Conservation (phyloP, 2,888 invertebrate genomes). For the Scelioninae gen. 2 region DNA sequence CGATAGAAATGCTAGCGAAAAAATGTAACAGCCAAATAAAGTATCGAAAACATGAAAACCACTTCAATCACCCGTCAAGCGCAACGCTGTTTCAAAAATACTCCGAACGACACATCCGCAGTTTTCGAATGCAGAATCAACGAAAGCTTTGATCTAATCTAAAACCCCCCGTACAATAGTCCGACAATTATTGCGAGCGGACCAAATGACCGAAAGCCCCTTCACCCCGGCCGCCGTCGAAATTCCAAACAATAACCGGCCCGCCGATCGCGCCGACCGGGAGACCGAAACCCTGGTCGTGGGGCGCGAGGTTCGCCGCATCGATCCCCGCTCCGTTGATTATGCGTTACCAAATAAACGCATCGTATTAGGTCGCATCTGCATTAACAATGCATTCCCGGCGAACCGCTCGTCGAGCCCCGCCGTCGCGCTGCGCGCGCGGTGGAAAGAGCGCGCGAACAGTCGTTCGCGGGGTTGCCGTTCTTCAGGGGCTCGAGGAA, state of each 20-base stretch:
- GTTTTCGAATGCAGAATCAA: no score
- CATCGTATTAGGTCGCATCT: constrained; percentile 38
- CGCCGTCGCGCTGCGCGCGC: no score
- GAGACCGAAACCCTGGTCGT: constrained; percentile 15
- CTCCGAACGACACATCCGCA: no score
- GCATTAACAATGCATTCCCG: no score
- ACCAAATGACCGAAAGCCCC: constrained; percentile 4
- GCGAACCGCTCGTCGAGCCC: no score
- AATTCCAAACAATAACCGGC: constrained; percentile 21
- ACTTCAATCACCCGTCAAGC: no score
- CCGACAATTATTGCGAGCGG: background rate
- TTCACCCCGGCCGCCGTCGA: no score
- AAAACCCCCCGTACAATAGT: background rate
- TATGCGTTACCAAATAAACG: constrained; percentile 47
- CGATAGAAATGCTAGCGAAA: no score
- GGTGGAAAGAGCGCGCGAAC: constrained; percentile 34
- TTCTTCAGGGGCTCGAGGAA: constrained; percentile 31
- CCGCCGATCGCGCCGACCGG: background rate
- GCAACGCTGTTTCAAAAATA: no score
- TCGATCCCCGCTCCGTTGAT: constrained; percentile 37
- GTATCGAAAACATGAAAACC: no score
- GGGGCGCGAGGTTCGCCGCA: constrained; percentile 4
- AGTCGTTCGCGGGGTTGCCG: constrained; percentile 19
- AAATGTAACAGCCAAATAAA: no score
- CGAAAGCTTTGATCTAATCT: no score